Evolutionary conservation across 1,140 invertebrate genomes (phyloP), one percentile per base, ranked within the genome.

Genomic region (Nasonia vitripennis): DNA sequence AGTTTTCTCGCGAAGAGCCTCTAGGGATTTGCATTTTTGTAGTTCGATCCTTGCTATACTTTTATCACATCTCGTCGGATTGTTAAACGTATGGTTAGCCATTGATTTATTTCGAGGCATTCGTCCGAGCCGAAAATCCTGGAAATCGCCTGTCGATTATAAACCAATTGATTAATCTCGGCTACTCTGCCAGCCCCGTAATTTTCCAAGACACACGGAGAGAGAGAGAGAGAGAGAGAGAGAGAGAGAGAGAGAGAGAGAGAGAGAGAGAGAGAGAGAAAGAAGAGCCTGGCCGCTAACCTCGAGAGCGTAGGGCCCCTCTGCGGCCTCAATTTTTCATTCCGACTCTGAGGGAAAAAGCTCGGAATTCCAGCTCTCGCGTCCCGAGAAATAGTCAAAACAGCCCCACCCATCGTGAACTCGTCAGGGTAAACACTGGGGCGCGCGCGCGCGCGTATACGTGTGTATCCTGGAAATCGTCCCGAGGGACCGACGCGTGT

Each of bases 331-430:
- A 68, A 83, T 83, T 83, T 78, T 77, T 83, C 81, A 83, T 83
- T 78, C 20, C 5, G 23, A 81, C 27, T 45, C 41, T 17, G n/a
- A 51, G n/a, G 79, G 78, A 37, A 20, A 34, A 51, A 51, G 27
- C 48, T 45, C 9, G 73, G 48, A 77, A 67, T 83, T 74, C 27
- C 70, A 62, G 41, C 41, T 20, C 51, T 27, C 10, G 20, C 45
- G 68, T 78, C 75, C 82, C 75, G 67, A 62, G 75, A 83, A 83
- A 83, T 51, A 79, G 83, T 84, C 83, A 84, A 79, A 84, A 84
- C 68, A 79, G 83, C 27, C 75, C 83, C 67, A 71, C 83, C 83
- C 83, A 79, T 55, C 67, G 75, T 78, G 75, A 84, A 78, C 55
- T 84, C 20, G 62, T 67, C 41, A 78, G 75, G 37, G n/a, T 78